Evolutionary conservation across 2,113 vertebrate species (phyloP).

Genomic region (Bombycilla garrulus): DNA sequence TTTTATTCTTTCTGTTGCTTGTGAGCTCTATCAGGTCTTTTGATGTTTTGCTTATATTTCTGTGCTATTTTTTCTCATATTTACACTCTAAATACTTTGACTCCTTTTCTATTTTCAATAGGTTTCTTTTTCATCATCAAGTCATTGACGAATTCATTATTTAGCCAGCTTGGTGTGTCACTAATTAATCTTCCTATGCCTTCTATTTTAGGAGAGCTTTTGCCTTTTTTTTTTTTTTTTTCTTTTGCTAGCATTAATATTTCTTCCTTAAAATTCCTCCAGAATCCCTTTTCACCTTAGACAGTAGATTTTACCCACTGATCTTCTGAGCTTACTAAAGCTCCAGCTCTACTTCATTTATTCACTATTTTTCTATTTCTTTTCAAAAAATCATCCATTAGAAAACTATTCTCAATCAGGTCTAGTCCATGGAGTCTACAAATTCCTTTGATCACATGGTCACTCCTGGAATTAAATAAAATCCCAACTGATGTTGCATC

Average conservation of each 20-base stretch:
- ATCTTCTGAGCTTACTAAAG: constrained; percentile 20
- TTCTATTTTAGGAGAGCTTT: not conserved
- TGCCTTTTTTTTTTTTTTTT: not conserved
- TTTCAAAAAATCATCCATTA: not conserved
- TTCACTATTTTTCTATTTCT: not conserved
- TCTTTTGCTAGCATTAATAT: not conserved
- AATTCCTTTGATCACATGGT: not conserved
- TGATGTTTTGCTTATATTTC: not conserved
- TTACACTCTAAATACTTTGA: not conserved
- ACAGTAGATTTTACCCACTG: not conserved
- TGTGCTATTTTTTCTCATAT: not conserved
- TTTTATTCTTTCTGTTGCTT: not conserved
- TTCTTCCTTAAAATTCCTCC: not conserved
- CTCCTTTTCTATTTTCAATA: not conserved
- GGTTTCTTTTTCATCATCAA: not conserved
- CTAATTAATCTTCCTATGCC: not conserved
- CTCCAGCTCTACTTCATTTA: not conserved
- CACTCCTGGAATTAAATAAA: not conserved
- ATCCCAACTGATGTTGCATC: not conserved
- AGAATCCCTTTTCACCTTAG: not conserved
- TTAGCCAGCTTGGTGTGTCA: not conserved
- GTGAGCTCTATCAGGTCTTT: not conserved
- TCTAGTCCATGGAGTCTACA: not conserved
- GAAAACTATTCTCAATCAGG: not conserved
- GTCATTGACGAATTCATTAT: not conserved